These are phyloP conservation scores for Arctia plantaginis DNA, from an alignment of 2,888 invertebrate genomes.

Conservation along the genomic window DNA sequence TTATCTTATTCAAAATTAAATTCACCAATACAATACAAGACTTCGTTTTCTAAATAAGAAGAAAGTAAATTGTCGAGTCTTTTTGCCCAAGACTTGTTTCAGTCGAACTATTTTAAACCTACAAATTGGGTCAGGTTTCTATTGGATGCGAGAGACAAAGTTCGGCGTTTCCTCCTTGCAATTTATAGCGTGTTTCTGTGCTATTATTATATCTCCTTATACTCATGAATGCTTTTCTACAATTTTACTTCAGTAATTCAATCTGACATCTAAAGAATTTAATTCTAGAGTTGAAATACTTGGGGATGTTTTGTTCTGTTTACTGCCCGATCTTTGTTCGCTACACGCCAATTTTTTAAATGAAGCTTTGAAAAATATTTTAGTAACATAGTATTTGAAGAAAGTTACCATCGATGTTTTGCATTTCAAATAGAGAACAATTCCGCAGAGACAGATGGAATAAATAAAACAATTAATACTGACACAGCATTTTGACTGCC, in stretches of 20 bases:
- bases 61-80: not conserved
- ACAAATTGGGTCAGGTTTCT: conserved; percentile 29
- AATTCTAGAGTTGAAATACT: not conserved
- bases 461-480: too few species aligned
- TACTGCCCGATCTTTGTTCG: not conserved
- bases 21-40: too few species aligned
- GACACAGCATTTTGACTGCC: too few species aligned
- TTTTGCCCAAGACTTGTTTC: conserved; percentile 5
- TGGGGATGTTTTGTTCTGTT: not conserved
- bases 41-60: not conserved
- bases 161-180: conserved; percentile 25
- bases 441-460: too few species aligned
- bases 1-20: too few species aligned
- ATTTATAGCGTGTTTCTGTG: conserved; percentile 39
- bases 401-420: too few species aligned
- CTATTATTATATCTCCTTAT: conserved; percentile 3
- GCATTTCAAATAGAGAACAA: too few species aligned
- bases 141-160: conserved; percentile 15
- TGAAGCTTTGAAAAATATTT: not conserved
- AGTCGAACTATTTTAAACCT: conserved; percentile 38
- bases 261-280: not conserved
- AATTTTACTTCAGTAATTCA: not conserved
- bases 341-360: not conserved
- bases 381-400: too few species aligned
- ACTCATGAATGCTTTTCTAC: not conserved